phyloP scores from a whole-genome alignment of 92 coral and sea anemone genomes.

The Hydrozoanthus gracilis region DNA sequence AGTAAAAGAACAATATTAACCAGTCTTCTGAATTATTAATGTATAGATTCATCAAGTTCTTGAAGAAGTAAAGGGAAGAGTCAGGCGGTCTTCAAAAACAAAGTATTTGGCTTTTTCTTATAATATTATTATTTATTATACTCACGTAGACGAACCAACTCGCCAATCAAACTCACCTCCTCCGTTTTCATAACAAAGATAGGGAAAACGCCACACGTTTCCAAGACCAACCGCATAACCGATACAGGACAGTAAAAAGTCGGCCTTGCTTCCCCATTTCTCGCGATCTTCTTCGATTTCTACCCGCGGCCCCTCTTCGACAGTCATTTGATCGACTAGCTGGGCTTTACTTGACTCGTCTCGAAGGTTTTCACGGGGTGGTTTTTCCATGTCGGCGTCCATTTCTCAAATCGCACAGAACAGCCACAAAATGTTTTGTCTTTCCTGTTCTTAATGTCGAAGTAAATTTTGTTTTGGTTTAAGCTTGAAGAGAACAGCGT shows the following conservation, averaged over 20 bases:
- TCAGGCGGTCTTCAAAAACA: no score
- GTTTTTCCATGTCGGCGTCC: neutral
- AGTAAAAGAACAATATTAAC: no score
- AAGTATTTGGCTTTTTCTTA: no score
- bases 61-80: no score
- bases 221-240: slow-evolving; percentile 88
- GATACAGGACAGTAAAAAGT: slow-evolving; percentile 79
- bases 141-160: no score
- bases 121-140: no score
- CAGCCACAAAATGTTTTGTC: neutral
- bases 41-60: no score
- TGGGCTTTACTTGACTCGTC: slow-evolving; percentile 51
- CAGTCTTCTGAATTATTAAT: no score
- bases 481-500: no score
- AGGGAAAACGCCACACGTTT: slow-evolving; percentile 87
- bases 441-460: no score
- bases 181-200: slow-evolving; percentile 78
- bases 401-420: neutral
- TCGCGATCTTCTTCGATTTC: slow-evolving; percentile 70
- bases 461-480: no score
- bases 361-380: slow-evolving; percentile 6
- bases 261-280: slow-evolving; percentile 80
- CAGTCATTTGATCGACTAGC: slow-evolving; percentile 47
- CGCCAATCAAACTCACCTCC: slow-evolving; percentile 64
- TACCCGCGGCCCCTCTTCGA: slow-evolving; percentile 43